Conservation (phyloP, 1,140 invertebrate species). For the Hyles euphorbiae region DNA sequence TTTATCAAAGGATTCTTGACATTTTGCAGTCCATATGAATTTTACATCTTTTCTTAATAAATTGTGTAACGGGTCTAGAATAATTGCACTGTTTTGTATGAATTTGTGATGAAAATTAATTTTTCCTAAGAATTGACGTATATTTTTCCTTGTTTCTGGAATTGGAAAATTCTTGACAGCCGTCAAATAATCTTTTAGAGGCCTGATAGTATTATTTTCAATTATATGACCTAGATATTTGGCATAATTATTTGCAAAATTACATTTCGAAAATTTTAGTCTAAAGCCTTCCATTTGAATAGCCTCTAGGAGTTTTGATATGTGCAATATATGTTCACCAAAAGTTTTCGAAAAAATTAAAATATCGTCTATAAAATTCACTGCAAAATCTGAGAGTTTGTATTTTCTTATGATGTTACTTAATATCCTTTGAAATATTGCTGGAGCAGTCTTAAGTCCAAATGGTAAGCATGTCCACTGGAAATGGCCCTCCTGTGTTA, state of each 20-base stretch:
- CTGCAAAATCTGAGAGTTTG: slow-evolving; percentile 12
- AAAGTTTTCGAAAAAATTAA: slow-evolving; percentile 15
- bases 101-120: slow-evolving; percentile 27
- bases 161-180: slow-evolving; percentile 42
- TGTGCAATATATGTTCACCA: slow-evolving; percentile 14
- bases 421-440: slow-evolving; percentile 3
- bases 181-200: slow-evolving; percentile 41
- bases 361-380: slow-evolving; percentile 18
- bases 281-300: slow-evolving; percentile 36
- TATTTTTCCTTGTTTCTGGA: slow-evolving; percentile 27
- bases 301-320: slow-evolving; percentile 19
- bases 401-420: slow-evolving; percentile 16
- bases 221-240: slow-evolving; percentile 45
- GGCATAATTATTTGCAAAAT: slow-evolving; percentile 22
- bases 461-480: slow-evolving; percentile 12
- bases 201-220: slow-evolving; percentile 39
- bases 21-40: slow-evolving; percentile 41
- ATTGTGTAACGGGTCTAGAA: slow-evolving; percentile 40
- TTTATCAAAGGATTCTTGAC: slow-evolving; percentile 40
- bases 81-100: slow-evolving; percentile 39
- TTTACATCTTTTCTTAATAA: slow-evolving; percentile 24
- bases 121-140: slow-evolving; percentile 37
- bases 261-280: slow-evolving; percentile 46
- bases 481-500: no score
- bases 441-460: slow-evolving; percentile 13